Percentiles rank a stretch among this genome's conserved stretches.
These are phyloP conservation scores for Drosophila phalerata DNA, from an alignment of 2,888 invertebrate species.

Conservation along the genomic window DNA sequence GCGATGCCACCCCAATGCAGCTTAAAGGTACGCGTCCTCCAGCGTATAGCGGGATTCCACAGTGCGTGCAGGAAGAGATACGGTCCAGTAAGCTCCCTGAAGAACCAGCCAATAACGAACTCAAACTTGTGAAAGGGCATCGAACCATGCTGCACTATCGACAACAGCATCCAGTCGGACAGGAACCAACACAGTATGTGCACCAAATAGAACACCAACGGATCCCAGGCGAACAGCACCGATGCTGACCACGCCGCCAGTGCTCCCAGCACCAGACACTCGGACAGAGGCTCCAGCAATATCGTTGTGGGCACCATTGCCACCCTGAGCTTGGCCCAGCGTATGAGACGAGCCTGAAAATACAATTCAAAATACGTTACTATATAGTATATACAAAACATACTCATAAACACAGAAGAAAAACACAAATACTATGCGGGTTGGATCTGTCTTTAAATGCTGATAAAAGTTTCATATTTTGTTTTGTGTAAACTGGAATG, in stretches of 20 bases:
- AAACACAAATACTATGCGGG: too few species aligned
- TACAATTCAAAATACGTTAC: neutral
- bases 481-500: too few species aligned
- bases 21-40: conserved; percentile 96
- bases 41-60: conserved; percentile 94
- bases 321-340: conserved; percentile 98
- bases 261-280: conserved; percentile 97
- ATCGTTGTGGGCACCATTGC: conserved; percentile 98
- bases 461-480: too few species aligned
- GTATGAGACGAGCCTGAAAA: conserved; percentile 90
- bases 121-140: conserved; percentile 97
- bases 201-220: conserved; percentile 95
- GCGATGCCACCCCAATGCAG: conserved; percentile 98
- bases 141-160: conserved; percentile 95
- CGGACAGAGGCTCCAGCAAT: conserved; percentile 96
- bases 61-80: conserved; percentile 95
- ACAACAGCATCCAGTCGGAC: conserved; percentile 96
- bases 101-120: conserved; percentile 97
- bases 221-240: conserved; percentile 94
- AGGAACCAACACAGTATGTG: conserved; percentile 98
- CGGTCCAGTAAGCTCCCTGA: conserved; percentile 96
- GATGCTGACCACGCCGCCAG: conserved; percentile 95
- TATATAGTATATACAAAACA: neutral
- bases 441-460: too few species aligned
- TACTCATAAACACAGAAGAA: neutral